These are phyloP conservation scores for Loris lydekkerianus DNA, from an alignment of 2,797 vertebrate genomes.

Conservation along the genomic window DNA sequence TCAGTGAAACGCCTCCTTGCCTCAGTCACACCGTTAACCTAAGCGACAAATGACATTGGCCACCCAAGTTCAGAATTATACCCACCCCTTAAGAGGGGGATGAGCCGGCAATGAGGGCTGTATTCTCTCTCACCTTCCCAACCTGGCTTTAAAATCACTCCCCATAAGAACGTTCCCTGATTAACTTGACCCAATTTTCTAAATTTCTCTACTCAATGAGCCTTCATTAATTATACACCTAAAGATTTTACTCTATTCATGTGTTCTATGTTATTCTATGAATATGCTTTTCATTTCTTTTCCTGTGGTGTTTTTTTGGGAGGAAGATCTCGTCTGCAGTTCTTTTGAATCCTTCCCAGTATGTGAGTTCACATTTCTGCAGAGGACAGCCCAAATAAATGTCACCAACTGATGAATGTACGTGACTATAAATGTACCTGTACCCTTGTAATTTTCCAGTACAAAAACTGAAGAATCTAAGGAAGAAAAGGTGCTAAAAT, in stretches of 20 bases:
- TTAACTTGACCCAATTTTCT: constrained; percentile 75
- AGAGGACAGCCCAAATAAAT: constrained; percentile 47
- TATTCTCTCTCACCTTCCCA: constrained; percentile 47
- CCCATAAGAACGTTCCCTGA: constrained; percentile 41
- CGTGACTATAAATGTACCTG: background rate
- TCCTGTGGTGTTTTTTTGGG: constrained; percentile 21
- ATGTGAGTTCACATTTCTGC: constrained; percentile 33
- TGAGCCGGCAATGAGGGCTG: background rate
- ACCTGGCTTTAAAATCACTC: constrained; percentile 56
- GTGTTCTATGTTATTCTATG: constrained; percentile 29
- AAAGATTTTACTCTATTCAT: constrained; percentile 58
- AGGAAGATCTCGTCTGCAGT: constrained; percentile 14
- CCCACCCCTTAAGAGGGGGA: background rate
- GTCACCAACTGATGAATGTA: background rate
- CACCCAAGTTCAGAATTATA: background rate
- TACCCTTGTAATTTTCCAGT: constrained; percentile 41
- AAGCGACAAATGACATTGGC: background rate
- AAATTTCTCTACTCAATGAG: constrained; percentile 61
- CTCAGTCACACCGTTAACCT: background rate
- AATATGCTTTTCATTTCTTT: constrained; percentile 56
- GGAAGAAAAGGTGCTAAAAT: constrained; percentile 32
- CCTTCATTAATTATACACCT: constrained; percentile 75
- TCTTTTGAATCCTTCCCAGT: constrained; percentile 15
- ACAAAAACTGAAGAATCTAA: constrained; percentile 40
- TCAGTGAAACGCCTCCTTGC: background rate